phyloP scores from a whole-genome alignment of 2,888 invertebrate species.

The Gymnoscelis rufifasciata region DNA sequence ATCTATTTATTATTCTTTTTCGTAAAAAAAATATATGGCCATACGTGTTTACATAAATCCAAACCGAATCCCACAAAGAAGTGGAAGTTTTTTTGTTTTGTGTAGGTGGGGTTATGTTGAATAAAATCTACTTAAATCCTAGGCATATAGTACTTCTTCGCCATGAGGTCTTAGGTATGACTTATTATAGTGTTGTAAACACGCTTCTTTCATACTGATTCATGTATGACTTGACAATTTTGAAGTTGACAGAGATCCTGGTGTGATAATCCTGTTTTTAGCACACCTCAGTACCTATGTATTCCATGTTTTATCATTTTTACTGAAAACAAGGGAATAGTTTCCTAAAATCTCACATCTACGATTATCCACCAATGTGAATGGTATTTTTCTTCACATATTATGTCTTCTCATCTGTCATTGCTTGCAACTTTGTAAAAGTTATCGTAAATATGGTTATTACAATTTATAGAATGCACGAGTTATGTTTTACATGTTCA shows the following conservation, averaged over 20 bases:
- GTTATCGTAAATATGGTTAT: not conserved
- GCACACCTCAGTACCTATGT: too few species aligned
- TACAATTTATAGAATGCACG: too few species aligned
- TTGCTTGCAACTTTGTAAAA: not conserved
- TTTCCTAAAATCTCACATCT: too few species aligned
- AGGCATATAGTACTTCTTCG: not conserved
- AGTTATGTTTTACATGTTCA: too few species aligned
- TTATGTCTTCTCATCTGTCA: too few species aligned
- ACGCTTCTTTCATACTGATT: slow-evolving; percentile 3
- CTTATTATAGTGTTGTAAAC: slow-evolving; percentile 1
- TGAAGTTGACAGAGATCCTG: slow-evolving; percentile 22
- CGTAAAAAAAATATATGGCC: slow-evolving; percentile 1
- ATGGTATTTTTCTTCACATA: too few species aligned
- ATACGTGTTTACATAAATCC: slow-evolving; percentile 4
- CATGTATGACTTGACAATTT: slow-evolving; percentile 35
- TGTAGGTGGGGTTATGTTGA: slow-evolving; percentile 69
- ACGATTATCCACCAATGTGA: too few species aligned
- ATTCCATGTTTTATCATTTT: too few species aligned
- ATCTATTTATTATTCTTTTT: slow-evolving; percentile 30
- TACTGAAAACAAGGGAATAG: too few species aligned
- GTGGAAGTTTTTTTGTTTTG: slow-evolving; percentile 37
- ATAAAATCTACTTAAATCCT: slow-evolving; percentile 9
- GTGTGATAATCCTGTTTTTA: not conserved
- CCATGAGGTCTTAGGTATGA: not conserved
- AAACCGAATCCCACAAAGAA: slow-evolving; percentile 33